Conservation (phyloP, 2,888 invertebrate genomes). For the Callinectes sapidus region DNA sequence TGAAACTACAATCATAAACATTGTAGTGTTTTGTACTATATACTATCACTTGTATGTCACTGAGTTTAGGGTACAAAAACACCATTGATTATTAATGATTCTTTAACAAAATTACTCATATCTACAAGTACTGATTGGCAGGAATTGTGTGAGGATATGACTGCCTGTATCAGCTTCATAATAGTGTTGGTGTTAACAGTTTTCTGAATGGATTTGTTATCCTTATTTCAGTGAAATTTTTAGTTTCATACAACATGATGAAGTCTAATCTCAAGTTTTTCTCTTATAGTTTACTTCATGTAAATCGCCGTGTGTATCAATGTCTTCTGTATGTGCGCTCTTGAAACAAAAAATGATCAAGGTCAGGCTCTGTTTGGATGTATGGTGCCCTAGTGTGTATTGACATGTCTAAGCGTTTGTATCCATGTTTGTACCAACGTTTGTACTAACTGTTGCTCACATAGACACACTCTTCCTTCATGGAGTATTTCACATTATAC, state of each 20-base stretch:
- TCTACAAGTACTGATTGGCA: neutral
- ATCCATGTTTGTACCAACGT: constrained; percentile 54
- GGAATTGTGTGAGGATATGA: constrained; percentile 44
- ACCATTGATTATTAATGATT: neutral
- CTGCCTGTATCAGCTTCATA: constrained; percentile 55
- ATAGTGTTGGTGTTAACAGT: constrained; percentile 65
- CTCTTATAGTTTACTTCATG: constrained; percentile 70
- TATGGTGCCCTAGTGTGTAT: constrained; percentile 65
- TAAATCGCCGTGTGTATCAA: constrained; percentile 68
- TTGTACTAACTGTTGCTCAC: constrained; percentile 67
- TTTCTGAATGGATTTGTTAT: constrained; percentile 51
- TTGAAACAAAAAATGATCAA: constrained; percentile 58
- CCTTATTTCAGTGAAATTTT: constrained; percentile 53
- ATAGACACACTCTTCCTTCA: constrained; percentile 68
- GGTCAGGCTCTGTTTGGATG: constrained; percentile 67
- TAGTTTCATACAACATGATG: constrained; percentile 45
- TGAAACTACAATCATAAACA: neutral
- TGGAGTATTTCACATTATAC: constrained; percentile 53
- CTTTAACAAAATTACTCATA: neutral
- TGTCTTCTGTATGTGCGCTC: constrained; percentile 70
- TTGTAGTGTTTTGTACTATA: neutral
- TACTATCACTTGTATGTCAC: neutral
- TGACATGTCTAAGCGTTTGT: constrained; percentile 60
- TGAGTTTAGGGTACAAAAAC: neutral
- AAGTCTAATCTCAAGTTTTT: constrained; percentile 66